Conservation (phyloP, 2,113 vertebrate genomes). For the Genyomyrus donnyi region DNA sequence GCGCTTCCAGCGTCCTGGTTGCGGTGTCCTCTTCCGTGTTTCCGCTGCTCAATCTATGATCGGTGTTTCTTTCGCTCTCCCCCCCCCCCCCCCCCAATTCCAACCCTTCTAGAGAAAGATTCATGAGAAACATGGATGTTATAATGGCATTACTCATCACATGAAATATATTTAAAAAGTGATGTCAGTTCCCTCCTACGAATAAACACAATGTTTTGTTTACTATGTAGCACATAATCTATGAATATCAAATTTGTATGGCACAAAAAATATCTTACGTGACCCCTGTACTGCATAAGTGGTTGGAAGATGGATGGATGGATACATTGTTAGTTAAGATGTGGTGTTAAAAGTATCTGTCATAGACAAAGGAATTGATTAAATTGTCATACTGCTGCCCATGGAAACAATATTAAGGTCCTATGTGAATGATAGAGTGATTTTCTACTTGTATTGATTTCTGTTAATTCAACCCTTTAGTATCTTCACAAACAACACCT, state of each 20-base stretch:
- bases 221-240: not conserved
- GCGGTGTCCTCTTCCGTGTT: too few relatives aligned
- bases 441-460: not conserved
- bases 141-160: not conserved
- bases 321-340: not conserved
- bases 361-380: not conserved
- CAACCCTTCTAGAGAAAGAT: not conserved
- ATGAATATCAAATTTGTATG: not conserved
- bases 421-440: not conserved
- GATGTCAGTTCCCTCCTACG: not conserved
- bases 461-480: not conserved
- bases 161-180: not conserved
- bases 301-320: not conserved
- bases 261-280: not conserved
- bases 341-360: not conserved
- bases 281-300: not conserved
- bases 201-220: not conserved
- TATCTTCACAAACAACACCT: not conserved
- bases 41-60: too few relatives aligned
- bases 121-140: not conserved
- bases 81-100: not conserved
- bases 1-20: too few relatives aligned
- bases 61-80: too few relatives aligned
- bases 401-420: not conserved
- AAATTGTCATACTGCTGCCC: not conserved